phyloP scores from a whole-genome alignment of 2,113 vertebrate genomes.

The Coptodon rendalli region DNA sequence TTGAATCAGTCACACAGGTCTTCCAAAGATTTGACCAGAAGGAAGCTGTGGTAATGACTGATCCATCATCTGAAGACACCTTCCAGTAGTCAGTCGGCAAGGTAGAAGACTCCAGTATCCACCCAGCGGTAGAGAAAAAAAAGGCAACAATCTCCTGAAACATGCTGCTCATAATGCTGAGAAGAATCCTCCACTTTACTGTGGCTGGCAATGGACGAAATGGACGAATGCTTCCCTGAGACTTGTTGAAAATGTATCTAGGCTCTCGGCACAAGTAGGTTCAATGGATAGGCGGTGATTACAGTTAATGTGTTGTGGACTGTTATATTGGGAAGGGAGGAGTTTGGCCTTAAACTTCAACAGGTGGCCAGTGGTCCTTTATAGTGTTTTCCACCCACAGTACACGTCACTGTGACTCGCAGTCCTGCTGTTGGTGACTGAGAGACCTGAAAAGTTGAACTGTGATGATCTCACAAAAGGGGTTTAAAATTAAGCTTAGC shows the following conservation, averaged over 20 bases:
- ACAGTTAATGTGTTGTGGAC: slow-evolving; percentile 66
- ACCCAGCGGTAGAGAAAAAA: slow-evolving; percentile 78
- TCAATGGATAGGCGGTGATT: slow-evolving; percentile 37
- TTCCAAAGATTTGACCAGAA: slow-evolving; percentile 95
- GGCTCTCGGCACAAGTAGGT: background rate
- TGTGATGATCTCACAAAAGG: background rate
- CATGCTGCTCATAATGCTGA: slow-evolving; percentile 70
- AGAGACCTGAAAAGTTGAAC: background rate
- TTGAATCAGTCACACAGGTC: slow-evolving; percentile 91
- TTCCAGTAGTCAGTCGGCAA: slow-evolving; percentile 94
- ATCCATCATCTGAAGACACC: slow-evolving; percentile 87
- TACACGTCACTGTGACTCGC: slow-evolving; percentile 21
- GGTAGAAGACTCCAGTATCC: slow-evolving; percentile 88
- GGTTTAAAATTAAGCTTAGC: background rate
- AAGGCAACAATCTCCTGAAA: slow-evolving; percentile 84
- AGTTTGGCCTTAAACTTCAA: slow-evolving; percentile 44
- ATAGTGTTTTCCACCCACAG: background rate
- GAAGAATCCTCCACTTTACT: background rate
- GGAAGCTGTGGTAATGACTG: slow-evolving; percentile 92
- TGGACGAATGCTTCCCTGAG: background rate
- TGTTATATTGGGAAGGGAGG: slow-evolving; percentile 60
- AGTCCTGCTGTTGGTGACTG: background rate
- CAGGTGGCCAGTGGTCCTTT: slow-evolving; percentile 20
- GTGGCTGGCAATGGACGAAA: background rate
- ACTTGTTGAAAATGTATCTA: background rate